phyloP scores from a whole-genome alignment of 2,888 invertebrate genomes.

The Carpatolechia fugitivella region DNA sequence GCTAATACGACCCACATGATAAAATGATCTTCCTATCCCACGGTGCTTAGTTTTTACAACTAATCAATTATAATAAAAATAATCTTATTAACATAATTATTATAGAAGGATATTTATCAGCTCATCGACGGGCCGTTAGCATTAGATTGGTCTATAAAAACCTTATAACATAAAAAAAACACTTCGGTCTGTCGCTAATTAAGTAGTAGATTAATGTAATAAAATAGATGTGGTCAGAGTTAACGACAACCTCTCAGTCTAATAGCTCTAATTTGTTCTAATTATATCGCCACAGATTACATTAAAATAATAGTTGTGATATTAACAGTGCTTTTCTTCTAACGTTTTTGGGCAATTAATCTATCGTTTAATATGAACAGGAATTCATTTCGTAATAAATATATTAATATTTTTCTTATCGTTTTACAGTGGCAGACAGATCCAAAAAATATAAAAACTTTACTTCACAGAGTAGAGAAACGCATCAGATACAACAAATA shows the following conservation, averaged over 20 bases:
- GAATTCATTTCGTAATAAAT: not conserved
- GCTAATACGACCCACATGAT: not conserved
- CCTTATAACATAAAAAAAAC: not conserved
- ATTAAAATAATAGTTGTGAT: not conserved
- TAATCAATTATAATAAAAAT: not conserved
- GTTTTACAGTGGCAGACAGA: too few species aligned
- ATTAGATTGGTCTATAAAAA: not conserved
- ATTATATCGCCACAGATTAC: conserved; percentile 1
- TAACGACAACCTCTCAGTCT: not conserved
- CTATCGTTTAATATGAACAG: not conserved
- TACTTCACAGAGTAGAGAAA: not conserved
- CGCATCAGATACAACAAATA: not conserved
- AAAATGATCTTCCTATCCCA: not conserved
- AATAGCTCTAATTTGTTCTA: conserved; percentile 9
- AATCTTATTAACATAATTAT: conserved; percentile 5
- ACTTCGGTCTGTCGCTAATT: not conserved
- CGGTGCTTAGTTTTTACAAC: not conserved
- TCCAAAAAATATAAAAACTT: not conserved
- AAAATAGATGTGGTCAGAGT: not conserved
- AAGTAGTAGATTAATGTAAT: conserved; percentile 3
- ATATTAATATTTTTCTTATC: too few species aligned
- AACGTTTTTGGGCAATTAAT: not conserved
- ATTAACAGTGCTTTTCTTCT: not conserved
- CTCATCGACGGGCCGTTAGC: not conserved
- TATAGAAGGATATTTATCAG: not conserved